Percentiles rank a stretch among this genome's conserved stretches.
Evolutionary conservation across 1,140 invertebrate genomes (phyloP).

Genomic region (Cheumatopsyche charites): DNA sequence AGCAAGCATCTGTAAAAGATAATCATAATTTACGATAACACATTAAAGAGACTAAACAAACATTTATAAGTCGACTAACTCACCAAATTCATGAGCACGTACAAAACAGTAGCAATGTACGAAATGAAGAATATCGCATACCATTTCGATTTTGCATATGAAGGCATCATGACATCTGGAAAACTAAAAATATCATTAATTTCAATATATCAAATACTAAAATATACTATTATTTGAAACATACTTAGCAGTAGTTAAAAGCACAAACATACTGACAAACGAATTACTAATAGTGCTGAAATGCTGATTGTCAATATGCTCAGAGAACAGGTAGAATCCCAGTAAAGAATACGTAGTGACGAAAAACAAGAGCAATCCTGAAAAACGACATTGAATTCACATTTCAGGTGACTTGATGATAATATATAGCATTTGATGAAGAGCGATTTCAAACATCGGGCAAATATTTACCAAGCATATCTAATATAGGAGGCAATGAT

Average conservation of each 20-base stretch:
- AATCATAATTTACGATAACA: too few species aligned
- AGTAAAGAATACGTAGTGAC: slow-evolving; percentile 81
- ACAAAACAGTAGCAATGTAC: slow-evolving; percentile 84
- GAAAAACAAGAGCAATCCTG: slow-evolving; percentile 81
- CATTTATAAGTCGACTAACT: too few species aligned
- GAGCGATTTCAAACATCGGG: neutral
- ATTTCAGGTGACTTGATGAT: neutral
- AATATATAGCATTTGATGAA: neutral
- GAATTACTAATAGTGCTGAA: slow-evolving; percentile 80
- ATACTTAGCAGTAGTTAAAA: slow-evolving; percentile 92
- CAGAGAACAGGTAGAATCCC: slow-evolving; percentile 83
- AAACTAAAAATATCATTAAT: slow-evolving; percentile 65
- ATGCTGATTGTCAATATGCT: slow-evolving; percentile 74
- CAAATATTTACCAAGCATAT: slow-evolving; percentile 72
- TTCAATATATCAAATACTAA: slow-evolving; percentile 19
- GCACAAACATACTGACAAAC: slow-evolving; percentile 88
- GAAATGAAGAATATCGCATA: slow-evolving; percentile 87
- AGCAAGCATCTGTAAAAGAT: slow-evolving; percentile 81
- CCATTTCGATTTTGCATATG: slow-evolving; percentile 80
- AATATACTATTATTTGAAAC: slow-evolving; percentile 49
- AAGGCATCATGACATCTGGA: slow-evolving; percentile 94
- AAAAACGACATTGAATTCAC: slow-evolving; percentile 38
- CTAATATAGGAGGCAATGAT: slow-evolving; percentile 85
- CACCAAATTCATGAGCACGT: slow-evolving; percentile 90
- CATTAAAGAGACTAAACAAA: too few species aligned